Conservation (phyloP, 1,140 invertebrate genomes). For the Trachymyrmex cornetzi region DNA sequence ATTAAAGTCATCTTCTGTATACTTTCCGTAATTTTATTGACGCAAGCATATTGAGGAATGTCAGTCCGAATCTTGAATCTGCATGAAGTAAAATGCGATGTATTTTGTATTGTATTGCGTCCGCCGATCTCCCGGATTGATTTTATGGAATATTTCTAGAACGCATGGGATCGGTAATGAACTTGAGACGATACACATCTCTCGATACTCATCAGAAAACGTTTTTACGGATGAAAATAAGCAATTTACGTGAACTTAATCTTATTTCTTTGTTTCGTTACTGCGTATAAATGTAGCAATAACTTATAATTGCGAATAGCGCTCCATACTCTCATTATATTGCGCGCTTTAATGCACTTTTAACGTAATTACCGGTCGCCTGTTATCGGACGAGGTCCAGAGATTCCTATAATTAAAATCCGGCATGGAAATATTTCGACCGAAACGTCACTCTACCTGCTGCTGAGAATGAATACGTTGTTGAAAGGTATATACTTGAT, state of each 20-base stretch:
- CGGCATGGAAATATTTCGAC: constrained; percentile 17
- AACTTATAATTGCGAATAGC: constrained; percentile 16
- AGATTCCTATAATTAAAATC: constrained; percentile 58
- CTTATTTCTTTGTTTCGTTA: background rate
- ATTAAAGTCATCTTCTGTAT: background rate
- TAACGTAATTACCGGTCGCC: constrained; percentile 8
- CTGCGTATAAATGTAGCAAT: background rate
- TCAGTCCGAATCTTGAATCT: constrained; percentile 3
- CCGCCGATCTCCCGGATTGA: background rate
- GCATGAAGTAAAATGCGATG: constrained; percentile 4
- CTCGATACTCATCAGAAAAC: background rate
- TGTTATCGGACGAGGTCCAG: constrained; percentile 20
- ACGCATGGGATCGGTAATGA: background rate
- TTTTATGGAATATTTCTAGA: background rate
- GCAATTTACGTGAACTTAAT: background rate
- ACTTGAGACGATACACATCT: background rate
- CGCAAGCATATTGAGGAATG: background rate
- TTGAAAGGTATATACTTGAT: constrained; percentile 36
- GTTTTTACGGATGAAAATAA: background rate
- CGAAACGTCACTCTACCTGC: background rate
- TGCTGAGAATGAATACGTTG: constrained; percentile 4
- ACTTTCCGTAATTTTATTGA: background rate
- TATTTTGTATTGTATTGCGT: background rate
- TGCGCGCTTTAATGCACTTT: constrained; percentile 19
- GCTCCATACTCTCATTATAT: constrained; percentile 4